A percentile compares a stretch with the other conserved stretches of the same genome.
phyloP scores from a whole-genome alignment of 2,797 vertebrate species.

The Enteromius argenteus region DNA sequence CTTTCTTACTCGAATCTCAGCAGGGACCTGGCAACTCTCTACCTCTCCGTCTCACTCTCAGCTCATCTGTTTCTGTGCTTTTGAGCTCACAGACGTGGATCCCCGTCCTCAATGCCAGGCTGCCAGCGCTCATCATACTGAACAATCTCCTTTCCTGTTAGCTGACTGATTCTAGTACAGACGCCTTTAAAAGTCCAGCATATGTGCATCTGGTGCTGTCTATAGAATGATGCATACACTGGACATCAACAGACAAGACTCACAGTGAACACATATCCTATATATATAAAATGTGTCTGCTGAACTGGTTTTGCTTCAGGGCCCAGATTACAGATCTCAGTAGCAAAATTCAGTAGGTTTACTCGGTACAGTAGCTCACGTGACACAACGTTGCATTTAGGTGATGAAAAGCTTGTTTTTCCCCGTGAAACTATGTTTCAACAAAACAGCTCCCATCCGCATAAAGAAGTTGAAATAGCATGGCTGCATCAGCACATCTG shows the following conservation, averaged over 20 bases:
- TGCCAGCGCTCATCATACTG: slow-evolving; percentile 57
- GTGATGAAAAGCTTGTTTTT: too few relatives aligned
- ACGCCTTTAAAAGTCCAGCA: slow-evolving; percentile 62
- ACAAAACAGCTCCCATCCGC: too few relatives aligned
- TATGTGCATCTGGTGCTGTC: slow-evolving; percentile 1
- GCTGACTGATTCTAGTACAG: slow-evolving; percentile 70
- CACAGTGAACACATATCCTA: neutral
- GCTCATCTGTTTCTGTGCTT: slow-evolving; percentile 40
- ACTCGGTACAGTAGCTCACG: too few relatives aligned
- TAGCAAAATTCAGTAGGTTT: neutral
- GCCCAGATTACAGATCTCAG: neutral
- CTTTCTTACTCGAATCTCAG: slow-evolving; percentile 38
- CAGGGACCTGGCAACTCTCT: slow-evolving; percentile 20
- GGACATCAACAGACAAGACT: neutral
- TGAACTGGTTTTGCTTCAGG: neutral
- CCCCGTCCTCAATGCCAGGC: slow-evolving; percentile 52
- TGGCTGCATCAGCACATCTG: too few relatives aligned
- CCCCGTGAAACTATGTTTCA: too few relatives aligned
- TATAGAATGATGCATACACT: neutral
- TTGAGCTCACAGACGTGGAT: slow-evolving; percentile 54
- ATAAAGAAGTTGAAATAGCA: too few relatives aligned
- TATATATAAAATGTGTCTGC: neutral
- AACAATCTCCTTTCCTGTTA: slow-evolving; percentile 69
- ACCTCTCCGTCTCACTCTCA: slow-evolving; percentile 15
- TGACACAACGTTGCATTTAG: too few relatives aligned